A percentile compares a stretch with the other conserved stretches of the same genome.
Conservation (phyloP, 1,140 invertebrate species). For the Zaprionus capensis region DNA sequence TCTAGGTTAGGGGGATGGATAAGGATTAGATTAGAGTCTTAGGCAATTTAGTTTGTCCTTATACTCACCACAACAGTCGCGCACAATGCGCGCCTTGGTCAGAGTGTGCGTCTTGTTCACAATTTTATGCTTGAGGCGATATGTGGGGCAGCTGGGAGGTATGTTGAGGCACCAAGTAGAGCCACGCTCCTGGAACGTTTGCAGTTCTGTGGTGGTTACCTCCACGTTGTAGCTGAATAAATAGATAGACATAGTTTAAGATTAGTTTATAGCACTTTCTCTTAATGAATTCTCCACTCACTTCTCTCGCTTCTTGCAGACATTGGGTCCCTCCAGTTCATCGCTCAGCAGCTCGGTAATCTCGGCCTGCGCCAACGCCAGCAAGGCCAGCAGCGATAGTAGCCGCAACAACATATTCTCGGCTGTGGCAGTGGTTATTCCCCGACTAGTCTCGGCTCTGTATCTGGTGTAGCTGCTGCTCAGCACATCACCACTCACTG, state of each 20-base stretch:
- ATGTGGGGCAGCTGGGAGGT: conserved; percentile 93
- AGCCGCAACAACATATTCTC: conserved; percentile 31
- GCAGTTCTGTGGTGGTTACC: conserved; percentile 88
- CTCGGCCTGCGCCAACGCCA: conserved; percentile 46
- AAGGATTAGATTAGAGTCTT: too few species aligned
- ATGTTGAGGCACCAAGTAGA: conserved; percentile 93
- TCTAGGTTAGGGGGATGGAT: conserved; percentile 47
- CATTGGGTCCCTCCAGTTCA: conserved; percentile 62
- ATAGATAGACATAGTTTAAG: background rate
- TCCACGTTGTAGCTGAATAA: conserved; percentile 66
- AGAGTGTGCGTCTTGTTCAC: conserved; percentile 90
- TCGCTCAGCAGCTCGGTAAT: conserved; percentile 50
- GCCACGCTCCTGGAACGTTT: conserved; percentile 92
- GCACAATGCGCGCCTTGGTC: conserved; percentile 89
- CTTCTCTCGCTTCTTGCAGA: conserved; percentile 76
- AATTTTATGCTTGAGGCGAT: conserved; percentile 90
- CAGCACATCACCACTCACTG: conserved; percentile 46
- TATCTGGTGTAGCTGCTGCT: conserved; percentile 21
- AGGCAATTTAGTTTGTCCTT: background rate
- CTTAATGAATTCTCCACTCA: conserved; percentile 25
- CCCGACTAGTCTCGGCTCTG: conserved; percentile 14
- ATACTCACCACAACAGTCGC: conserved; percentile 91
- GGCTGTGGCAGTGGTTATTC: conserved; percentile 23
- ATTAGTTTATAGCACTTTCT: background rate
- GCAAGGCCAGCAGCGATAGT: conserved; percentile 19